These are phyloP conservation scores for Cryptomyrus ogoouensis DNA, from an alignment of 2,113 vertebrate genomes.

Conservation along the genomic window DNA sequence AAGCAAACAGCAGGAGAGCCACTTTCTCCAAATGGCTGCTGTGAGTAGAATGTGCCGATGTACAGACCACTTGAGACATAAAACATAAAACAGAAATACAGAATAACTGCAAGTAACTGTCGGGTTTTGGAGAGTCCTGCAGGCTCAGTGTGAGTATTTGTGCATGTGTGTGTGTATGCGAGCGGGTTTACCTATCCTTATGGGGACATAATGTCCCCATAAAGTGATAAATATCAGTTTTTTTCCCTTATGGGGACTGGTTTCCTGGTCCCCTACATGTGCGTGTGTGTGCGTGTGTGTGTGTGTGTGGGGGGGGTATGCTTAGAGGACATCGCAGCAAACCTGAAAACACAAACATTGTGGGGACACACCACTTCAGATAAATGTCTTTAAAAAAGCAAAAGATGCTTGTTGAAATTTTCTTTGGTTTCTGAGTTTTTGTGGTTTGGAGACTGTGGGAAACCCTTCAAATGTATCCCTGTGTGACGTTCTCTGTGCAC, in stretches of 20 bases:
- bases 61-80: conserved; percentile 28
- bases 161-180: not conserved
- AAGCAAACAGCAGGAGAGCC: conserved; percentile 17
- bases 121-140: conserved; percentile 9
- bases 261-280: too few species aligned
- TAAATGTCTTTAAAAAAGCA: not conserved
- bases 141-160: not conserved
- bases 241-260: too few species aligned
- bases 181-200: too few species aligned
- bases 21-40: conserved; percentile 28
- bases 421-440: not conserved
- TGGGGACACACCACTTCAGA: not conserved
- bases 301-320: not conserved
- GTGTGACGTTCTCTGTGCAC: not conserved
- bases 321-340: not conserved
- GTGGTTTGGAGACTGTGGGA: not conserved
- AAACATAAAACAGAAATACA: conserved; percentile 27
- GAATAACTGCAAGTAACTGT: not conserved
- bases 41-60: conserved; percentile 35
- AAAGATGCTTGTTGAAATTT: not conserved
- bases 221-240: too few species aligned
- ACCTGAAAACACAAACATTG: not conserved
- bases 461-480: not conserved
- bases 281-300: not conserved
- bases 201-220: too few species aligned